Conservation (phyloP, 2,113 vertebrate genomes). For the Pipra filicauda region DNA sequence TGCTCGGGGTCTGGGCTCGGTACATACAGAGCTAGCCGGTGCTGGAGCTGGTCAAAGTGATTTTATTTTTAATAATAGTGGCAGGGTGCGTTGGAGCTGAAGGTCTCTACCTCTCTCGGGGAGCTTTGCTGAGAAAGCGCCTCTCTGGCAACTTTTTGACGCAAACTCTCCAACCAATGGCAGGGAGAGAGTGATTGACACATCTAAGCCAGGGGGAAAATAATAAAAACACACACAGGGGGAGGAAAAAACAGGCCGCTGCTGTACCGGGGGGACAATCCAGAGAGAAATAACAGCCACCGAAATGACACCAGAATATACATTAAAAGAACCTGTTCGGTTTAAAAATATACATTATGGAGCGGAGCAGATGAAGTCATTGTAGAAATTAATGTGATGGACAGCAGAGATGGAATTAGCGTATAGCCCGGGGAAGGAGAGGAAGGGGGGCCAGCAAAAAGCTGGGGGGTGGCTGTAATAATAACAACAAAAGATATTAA, state of each 20-base stretch:
- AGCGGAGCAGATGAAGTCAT: conserved; percentile 61
- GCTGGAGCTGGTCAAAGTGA: conserved; percentile 59
- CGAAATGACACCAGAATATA: conserved; percentile 73
- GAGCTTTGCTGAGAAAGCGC: conserved; percentile 91
- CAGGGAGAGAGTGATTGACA: conserved; percentile 89
- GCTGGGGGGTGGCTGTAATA: background rate
- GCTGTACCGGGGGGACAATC: conserved; percentile 74
- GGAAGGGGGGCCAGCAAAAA: background rate
- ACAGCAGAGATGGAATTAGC: conserved; percentile 36
- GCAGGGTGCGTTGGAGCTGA: conserved; percentile 80
- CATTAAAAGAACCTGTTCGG: conserved; percentile 62
- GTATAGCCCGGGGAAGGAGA: background rate
- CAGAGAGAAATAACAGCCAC: conserved; percentile 74
- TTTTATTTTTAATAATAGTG: conserved; percentile 76
- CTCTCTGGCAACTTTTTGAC: conserved; percentile 98
- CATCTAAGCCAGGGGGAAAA: conserved; percentile 85
- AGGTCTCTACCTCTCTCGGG: conserved; percentile 86
- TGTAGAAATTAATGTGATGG: conserved; percentile 64
- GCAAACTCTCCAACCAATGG: conserved; percentile 97
- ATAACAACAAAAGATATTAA: conserved; percentile 18
- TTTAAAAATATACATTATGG: conserved; percentile 71
- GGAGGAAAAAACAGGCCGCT: conserved; percentile 81
- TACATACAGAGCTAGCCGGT: conserved; percentile 72
- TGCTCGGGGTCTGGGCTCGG: conserved; percentile 34
- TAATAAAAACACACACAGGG: conserved; percentile 85